Conservation (phyloP, 2,113 vertebrate species). For the Microcebus griseorufus region DNA sequence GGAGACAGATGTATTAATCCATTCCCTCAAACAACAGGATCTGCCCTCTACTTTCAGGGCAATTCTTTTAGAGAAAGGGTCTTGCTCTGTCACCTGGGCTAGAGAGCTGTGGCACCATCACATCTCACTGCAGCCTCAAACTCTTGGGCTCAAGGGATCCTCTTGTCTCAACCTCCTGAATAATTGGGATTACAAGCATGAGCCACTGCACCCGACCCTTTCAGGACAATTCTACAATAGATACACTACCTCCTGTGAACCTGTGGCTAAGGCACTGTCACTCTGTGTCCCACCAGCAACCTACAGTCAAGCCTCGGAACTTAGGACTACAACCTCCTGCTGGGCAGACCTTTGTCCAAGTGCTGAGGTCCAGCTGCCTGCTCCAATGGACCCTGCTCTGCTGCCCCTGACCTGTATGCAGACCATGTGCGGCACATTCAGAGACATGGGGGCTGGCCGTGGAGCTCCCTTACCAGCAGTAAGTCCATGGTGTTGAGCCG, state of each 20-base stretch:
- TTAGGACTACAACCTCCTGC: not conserved
- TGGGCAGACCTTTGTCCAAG: not conserved
- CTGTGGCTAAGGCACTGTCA: fast-evolving
- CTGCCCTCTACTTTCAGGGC: not conserved
- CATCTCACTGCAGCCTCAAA: too few relatives aligned
- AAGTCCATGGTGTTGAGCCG: conserved; percentile 93
- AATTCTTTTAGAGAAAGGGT: not conserved
- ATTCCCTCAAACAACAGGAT: not conserved
- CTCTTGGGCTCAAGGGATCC: too few relatives aligned
- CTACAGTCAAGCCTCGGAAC: not conserved
- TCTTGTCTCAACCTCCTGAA: too few relatives aligned
- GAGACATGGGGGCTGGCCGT: not conserved
- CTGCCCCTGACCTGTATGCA: not conserved
- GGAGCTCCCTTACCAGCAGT: conserved; percentile 89
- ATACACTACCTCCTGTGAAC: not conserved
- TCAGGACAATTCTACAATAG: not conserved
- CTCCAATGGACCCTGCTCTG: not conserved
- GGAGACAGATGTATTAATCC: not conserved
- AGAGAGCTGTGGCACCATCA: too few relatives aligned
- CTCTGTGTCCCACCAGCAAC: not conserved
- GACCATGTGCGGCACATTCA: fast-evolving
- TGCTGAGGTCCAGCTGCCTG: not conserved
- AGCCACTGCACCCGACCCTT: too few relatives aligned
- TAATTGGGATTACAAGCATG: too few relatives aligned
- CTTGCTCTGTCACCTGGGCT: too few relatives aligned